Base-by-base conservation (phyloP, 2,797 vertebrate genomes). In the Salmo trutta region DNA sequence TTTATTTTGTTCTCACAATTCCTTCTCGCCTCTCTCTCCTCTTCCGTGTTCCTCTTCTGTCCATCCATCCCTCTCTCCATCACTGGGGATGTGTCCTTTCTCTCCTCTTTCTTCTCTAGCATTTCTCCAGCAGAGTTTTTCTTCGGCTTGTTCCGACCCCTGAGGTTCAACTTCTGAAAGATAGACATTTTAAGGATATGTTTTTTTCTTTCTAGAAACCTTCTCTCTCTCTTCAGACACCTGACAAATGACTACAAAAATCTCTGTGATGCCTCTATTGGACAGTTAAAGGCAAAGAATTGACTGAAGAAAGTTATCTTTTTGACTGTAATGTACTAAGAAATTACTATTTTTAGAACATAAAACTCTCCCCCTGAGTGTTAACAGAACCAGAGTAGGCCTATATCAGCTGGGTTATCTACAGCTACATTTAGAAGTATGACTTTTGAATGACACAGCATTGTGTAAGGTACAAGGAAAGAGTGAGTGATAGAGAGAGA, bases 151-250 rank as follows among this genome's bases (percentile, higher is more conserved):
- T 82, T 87, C 78, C 92, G 91, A 85, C 92, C 91, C 88, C 91
- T 91, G 87, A 94, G 93, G 89, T 88, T 92, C 85, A 88, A 88
- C 88, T 91, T 93, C 94, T 95, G 90, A 87, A 93, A 93, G 87
- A 79, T 77, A 88, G 31, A 79, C 41, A 47, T 90, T 81, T 88
- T 79, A 92, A 85, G 84, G 79, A 65, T 10, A 41, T 41, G 78
- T 80, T 89, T 84, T 79, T 75, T 5, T 69, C 84, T 87, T 85
- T 82, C 79, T 86, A 47, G 56, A 10, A 47, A 47, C 41, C 59
- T 24, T 17, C 6, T 85, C 73, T 83, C 78, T 81, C 90, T 89
- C 89, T 86, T 82, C 81, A 88, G 90, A 89, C 87, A 88, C 86
- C 88, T 90, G 91, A 87, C 88, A 91, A 90, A 90, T 79, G 81